Percentiles rank a stretch among this genome's conserved stretches.
phyloP scores from a whole-genome alignment of 2,797 vertebrate genomes.

The Helarctos malayanus region DNA sequence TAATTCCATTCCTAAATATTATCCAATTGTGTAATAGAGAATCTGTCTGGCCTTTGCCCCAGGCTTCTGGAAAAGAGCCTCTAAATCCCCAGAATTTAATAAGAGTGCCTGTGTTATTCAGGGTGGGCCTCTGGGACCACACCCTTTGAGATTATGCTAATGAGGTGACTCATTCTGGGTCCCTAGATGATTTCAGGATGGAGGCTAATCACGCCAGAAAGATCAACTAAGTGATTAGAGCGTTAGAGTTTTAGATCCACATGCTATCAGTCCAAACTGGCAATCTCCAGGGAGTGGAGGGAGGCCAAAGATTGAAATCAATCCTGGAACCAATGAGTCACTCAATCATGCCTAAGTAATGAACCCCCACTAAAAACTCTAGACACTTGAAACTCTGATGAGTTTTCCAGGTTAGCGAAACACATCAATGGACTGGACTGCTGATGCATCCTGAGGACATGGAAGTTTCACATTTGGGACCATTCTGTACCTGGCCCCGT shows the following conservation, averaged over 20 bases:
- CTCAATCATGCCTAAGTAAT: neutral
- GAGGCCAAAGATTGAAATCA: neutral
- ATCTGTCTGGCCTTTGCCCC: neutral
- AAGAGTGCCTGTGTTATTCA: neutral
- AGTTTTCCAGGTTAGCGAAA: neutral
- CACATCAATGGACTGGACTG: neutral
- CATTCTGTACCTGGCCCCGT: accelerated
- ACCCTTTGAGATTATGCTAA: neutral
- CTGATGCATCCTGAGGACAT: neutral
- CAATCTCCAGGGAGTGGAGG: neutral
- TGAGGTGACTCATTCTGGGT: neutral
- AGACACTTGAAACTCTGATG: neutral
- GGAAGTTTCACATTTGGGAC: neutral
- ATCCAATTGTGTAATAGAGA: neutral
- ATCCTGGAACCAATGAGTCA: neutral
- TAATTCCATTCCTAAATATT: neutral
- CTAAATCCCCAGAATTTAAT: neutral
- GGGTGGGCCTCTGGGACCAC: neutral
- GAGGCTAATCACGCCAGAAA: neutral
- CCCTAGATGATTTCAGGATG: neutral
- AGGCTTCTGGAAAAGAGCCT: neutral
- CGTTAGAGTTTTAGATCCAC: neutral
- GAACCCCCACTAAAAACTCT: neutral
- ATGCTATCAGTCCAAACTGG: neutral
- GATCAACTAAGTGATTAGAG: neutral